A percentile compares a stretch with the other conserved stretches of the same genome.
phyloP scores from a whole-genome alignment of 2,888 invertebrate species.

The Seladonia tumulorum region DNA sequence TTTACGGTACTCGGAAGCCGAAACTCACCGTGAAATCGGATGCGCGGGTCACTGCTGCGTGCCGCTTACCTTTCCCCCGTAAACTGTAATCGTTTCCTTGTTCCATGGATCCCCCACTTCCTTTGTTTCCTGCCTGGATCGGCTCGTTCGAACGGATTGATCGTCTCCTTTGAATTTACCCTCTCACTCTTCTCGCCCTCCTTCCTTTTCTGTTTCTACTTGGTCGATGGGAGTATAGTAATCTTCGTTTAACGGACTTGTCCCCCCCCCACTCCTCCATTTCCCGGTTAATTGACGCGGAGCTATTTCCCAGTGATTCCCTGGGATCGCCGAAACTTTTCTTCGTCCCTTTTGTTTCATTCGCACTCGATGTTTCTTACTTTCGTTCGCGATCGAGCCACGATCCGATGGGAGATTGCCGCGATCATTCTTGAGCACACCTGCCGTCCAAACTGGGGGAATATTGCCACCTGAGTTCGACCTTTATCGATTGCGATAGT shows the following conservation, averaged over 20 bases:
- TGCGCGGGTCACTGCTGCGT: constrained; percentile 18
- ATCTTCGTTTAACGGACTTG: neutral
- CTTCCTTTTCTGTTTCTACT: neutral
- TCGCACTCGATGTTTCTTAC: neutral
- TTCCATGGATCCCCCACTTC: neutral
- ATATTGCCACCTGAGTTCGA: neutral
- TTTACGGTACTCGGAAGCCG: constrained; percentile 49
- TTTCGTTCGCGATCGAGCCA: neutral
- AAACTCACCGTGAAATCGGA: constrained; percentile 29
- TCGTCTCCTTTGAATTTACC: neutral
- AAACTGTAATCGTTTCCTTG: neutral
- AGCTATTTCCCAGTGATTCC: neutral
- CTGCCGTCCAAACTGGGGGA: neutral
- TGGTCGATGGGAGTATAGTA: neutral
- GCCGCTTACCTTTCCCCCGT: constrained; percentile 17
- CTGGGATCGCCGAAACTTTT: neutral
- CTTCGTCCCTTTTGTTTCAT: neutral
- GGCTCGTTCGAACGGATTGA: constrained; percentile 3
- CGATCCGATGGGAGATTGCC: neutral
- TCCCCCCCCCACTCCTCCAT: neutral
- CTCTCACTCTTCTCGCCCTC: neutral
- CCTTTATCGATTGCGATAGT: neutral
- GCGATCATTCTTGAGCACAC: neutral
- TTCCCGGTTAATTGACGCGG: neutral
- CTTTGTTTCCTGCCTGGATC: constrained; percentile 7